These are phyloP conservation scores for Drosophila punjabiensis DNA, from an alignment of 1,140 invertebrate species.

Conservation along the genomic window DNA sequence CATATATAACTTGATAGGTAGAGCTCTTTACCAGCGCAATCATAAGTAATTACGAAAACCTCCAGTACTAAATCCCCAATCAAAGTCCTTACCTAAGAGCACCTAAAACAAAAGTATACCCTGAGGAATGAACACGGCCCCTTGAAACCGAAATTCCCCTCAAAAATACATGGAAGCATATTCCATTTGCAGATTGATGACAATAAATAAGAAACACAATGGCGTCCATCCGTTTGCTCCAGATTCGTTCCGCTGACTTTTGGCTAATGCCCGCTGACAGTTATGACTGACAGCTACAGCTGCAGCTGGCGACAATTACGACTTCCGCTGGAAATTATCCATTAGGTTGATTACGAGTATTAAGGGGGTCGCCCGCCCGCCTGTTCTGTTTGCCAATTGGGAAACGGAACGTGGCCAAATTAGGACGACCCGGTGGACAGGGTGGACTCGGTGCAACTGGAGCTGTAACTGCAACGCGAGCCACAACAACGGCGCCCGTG, in stretches of 20 bases:
- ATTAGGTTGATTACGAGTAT: conserved; percentile 55
- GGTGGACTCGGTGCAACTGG: conserved; percentile 41
- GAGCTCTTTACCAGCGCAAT: not conserved
- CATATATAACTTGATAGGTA: not conserved
- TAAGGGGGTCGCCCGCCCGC: conserved; percentile 40
- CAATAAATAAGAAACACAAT: conserved; percentile 29
- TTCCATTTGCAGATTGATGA: conserved; percentile 30
- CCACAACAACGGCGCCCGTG: conserved; percentile 42
- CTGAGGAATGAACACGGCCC: not conserved
- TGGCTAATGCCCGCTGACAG: conserved; percentile 39
- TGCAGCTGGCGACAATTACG: conserved; percentile 39
- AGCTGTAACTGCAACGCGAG: conserved; percentile 7
- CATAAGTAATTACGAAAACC: not conserved
- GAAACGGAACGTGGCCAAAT: conserved; percentile 72
- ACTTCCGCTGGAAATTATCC: conserved; percentile 45
- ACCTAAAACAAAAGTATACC: not conserved
- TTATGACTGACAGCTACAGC: conserved; percentile 30
- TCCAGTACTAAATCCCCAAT: not conserved
- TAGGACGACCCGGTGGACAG: conserved; percentile 63
- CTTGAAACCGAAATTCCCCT: conserved; percentile 2
- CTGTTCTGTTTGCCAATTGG: conserved; percentile 75
- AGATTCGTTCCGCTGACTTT: conserved; percentile 40
- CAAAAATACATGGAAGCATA: conserved; percentile 9
- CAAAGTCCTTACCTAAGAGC: not conserved
- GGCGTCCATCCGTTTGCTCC: conserved; percentile 5